These are phyloP conservation scores for Nemapogon koenigi DNA, from an alignment of 2,888 invertebrate species.

Conservation along the genomic window DNA sequence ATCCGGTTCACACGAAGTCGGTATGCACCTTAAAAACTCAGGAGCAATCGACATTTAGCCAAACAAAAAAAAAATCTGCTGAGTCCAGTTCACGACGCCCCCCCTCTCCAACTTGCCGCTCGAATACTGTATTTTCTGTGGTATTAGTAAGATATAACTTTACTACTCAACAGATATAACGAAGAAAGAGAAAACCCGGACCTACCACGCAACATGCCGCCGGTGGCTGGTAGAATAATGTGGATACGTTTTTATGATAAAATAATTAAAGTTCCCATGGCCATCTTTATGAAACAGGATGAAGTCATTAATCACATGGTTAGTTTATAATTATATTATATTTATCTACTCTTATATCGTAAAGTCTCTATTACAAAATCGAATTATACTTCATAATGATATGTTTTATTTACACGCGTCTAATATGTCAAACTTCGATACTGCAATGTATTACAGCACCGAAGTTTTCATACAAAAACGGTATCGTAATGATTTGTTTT, in stretches of 20 bases:
- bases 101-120: no score
- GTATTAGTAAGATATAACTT: no score
- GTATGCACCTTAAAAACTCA: no score
- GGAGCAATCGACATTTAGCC: no score
- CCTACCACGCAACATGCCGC: constrained; percentile 77
- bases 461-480: not conserved
- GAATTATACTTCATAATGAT: not conserved
- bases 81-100: no score
- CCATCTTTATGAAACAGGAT: constrained; percentile 46
- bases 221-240: constrained; percentile 79
- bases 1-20: no score
- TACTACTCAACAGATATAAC: constrained; percentile 69
- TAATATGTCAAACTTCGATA: not conserved
- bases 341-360: not conserved
- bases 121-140: no score
- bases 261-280: constrained; percentile 79
- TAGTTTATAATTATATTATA: constrained; percentile 1
- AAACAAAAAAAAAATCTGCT: no score
- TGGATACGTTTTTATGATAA: constrained; percentile 84
- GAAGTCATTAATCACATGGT: constrained; percentile 56
- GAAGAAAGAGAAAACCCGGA: constrained; percentile 77
- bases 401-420: no score
- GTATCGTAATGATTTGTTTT: not conserved
- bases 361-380: no score
- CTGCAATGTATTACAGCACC: not conserved